Evolutionary conservation across 2,888 invertebrate species (phyloP).

Genomic region (Anarsia innoxiella): DNA sequence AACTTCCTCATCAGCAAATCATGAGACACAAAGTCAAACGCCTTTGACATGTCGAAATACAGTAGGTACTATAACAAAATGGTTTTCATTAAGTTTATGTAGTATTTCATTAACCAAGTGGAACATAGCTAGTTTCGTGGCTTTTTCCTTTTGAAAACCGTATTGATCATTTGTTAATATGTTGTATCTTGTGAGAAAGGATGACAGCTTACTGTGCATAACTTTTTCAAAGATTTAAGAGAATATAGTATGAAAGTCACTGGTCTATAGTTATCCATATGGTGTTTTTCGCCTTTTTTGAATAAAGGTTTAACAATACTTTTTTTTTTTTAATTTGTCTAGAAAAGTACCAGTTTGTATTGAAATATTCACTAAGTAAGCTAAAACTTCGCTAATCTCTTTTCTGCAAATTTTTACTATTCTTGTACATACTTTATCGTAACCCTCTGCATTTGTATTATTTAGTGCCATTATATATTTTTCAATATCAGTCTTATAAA

Average conservation of each 20-base stretch:
- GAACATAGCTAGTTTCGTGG: slow-evolving; percentile 11
- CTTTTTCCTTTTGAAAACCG: slow-evolving; percentile 15
- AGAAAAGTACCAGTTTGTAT: neutral
- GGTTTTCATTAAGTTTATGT: neutral
- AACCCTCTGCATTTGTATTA: neutral
- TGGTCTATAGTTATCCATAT: slow-evolving; percentile 3
- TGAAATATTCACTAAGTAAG: neutral
- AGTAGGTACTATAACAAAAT: slow-evolving; percentile 2
- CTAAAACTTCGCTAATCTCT: neutral
- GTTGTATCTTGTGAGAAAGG: slow-evolving; percentile 2
- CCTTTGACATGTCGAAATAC: slow-evolving; percentile 16
- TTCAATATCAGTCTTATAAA: neutral
- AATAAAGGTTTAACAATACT: neutral
- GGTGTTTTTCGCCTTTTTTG: slow-evolving; percentile 4
- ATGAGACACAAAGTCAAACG: slow-evolving; percentile 13
- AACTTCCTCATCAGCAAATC: slow-evolving; percentile 9
- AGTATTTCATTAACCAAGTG: neutral
- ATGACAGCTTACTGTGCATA: slow-evolving; percentile 3
- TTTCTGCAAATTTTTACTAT: neutral
- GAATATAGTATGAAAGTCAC: slow-evolving; percentile 6
- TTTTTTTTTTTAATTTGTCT: neutral
- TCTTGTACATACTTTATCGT: neutral
- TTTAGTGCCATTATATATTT: neutral
- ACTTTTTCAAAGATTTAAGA: slow-evolving; percentile 13
- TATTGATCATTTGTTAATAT: slow-evolving; percentile 11